These are phyloP conservation scores for Synanceia verrucosa DNA, from an alignment of 2,797 vertebrate species.

Conservation along the genomic window DNA sequence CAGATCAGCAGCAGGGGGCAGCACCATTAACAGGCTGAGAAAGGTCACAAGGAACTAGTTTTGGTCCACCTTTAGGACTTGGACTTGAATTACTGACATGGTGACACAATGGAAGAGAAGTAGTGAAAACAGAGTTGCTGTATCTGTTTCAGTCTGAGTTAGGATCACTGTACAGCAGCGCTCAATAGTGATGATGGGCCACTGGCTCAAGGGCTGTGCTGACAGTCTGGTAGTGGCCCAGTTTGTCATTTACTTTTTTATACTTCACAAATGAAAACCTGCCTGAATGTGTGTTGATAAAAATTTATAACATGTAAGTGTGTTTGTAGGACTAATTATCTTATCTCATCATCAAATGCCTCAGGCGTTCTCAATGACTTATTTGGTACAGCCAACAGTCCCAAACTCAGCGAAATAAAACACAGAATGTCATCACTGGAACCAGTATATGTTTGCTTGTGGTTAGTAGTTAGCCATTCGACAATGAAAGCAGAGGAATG, in stretches of 20 bases:
- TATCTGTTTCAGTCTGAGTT: neutral
- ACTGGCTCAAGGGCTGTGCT: neutral
- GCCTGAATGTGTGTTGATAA: neutral
- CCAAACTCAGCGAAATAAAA: neutral
- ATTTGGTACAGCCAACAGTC: neutral
- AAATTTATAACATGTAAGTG: too few species aligned
- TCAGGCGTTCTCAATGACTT: too few species aligned
- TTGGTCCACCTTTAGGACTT: constrained; percentile 4
- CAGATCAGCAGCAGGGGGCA: neutral
- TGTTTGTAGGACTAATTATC: too few species aligned
- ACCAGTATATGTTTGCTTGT: neutral
- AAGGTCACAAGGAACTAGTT: constrained; percentile 63
- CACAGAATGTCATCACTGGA: neutral
- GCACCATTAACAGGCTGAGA: neutral
- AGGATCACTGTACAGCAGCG: neutral
- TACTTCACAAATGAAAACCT: neutral
- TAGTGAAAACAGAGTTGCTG: neutral
- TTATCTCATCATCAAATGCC: neutral
- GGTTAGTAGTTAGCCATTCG: too few species aligned
- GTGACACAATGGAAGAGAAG: neutral
- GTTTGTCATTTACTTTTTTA: neutral
- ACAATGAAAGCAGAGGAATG: neutral
- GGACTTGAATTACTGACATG: constrained; percentile 6
- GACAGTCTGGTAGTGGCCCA: neutral
- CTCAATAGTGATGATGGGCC: neutral